Conservation (phyloP, 2,888 invertebrate genomes). For the Nemurella pictetii region DNA sequence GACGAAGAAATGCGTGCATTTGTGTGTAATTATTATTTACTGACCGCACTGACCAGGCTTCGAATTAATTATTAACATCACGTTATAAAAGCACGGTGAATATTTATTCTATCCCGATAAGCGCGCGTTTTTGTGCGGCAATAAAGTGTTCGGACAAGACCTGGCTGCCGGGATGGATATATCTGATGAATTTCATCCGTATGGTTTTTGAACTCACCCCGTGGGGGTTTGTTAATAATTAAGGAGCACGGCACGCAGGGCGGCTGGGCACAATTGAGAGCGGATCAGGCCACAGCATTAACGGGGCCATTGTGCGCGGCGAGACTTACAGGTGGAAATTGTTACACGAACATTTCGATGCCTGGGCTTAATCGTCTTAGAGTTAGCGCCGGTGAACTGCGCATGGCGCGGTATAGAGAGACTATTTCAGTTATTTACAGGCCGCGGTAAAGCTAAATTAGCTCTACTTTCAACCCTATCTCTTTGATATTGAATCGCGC, state of each 20-base stretch:
- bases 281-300: not conserved
- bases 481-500: not conserved
- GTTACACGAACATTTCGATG: not conserved
- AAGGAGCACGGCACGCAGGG: not conserved
- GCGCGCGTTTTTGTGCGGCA: not conserved
- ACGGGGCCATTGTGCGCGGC: not conserved
- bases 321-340: not conserved
- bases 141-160: not conserved
- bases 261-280: not conserved
- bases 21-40: not conserved
- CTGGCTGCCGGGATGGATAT: not conserved
- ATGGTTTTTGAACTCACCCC: not conserved
- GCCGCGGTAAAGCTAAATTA: not conserved
- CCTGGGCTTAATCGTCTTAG: not conserved
- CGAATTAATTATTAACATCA: not conserved
- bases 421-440: not conserved
- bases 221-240: not conserved
- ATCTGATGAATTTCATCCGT: not conserved
- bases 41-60: not conserved
- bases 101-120: not conserved
- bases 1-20: not conserved
- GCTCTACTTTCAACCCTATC: not conserved
- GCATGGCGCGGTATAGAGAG: not conserved
- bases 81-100: not conserved
- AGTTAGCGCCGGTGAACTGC: not conserved